Evolutionary conservation across 2,113 vertebrate genomes (phyloP), one percentile per base, ranked within the genome.

Genomic region (Cyphomyrus plagiostoma): DNA sequence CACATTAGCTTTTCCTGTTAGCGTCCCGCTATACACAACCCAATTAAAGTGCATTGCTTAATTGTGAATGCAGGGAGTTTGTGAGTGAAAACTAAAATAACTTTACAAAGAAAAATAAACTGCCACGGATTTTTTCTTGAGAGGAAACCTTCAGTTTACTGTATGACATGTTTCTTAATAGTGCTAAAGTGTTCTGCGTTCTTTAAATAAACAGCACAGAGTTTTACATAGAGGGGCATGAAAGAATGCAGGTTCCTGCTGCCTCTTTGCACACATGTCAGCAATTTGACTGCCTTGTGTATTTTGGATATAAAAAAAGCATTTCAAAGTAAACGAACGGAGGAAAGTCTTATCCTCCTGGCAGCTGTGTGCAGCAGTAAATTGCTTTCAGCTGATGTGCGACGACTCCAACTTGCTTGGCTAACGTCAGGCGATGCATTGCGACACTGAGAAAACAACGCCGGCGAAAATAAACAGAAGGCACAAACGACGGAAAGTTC

Each of bases 231-330:
- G 96, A 95, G 96, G 96, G 96, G 97, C 96, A 97, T 97, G 97
- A 96, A 97, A 97, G 97, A 98, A 97, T 98, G 97, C 96, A 96
- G 96, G 95, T 93, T 96, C 97, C 94, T 89, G 93, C 96, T 95
- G 96, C 96, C 94, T 95, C 95, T 95, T 46, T 94, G 93, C 97
- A 98, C 97, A 98, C 96, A 98, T 98, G 97, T 98, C 97, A 97
- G 97, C 97, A 98, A 98, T 98, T 98, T 98, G 97, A 96, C 97
- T 95, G 96, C 97, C 97, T 97, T 97, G 97, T 98, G 97, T 98
- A 97, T 97, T 98, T 98, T 98, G 96, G 97, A 97, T 96, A 96
- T 96, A 94, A 95, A 94, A 96, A 95, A 96, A 97, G 96, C 97
- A 97, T 98, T 98, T 98, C 95, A 97, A 98, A 98, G 97, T 98